Percentiles rank a stretch among this genome's conserved stretches.
phyloP scores from a whole-genome alignment of 2,113 vertebrate species.

The Halichoeres trimaculatus region DNA sequence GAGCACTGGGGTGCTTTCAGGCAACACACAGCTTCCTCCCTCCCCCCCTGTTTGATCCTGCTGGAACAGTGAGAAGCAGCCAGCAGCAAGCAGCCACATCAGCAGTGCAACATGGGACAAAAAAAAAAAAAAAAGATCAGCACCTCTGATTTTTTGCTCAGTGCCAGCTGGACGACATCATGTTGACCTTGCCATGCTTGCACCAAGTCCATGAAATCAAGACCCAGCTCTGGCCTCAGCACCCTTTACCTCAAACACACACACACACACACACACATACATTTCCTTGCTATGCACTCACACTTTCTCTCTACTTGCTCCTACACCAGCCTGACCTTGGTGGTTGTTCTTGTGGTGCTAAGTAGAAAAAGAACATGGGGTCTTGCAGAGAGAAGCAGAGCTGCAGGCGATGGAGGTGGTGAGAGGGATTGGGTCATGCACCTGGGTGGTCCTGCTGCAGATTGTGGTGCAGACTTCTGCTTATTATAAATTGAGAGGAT shows the following conservation, averaged over 20 bases:
- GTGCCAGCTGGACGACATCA: slow-evolving; percentile 72
- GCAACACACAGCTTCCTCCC: slow-evolving; percentile 31
- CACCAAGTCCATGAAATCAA: slow-evolving; percentile 59
- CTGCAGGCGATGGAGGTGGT: slow-evolving; percentile 18
- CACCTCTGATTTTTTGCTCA: slow-evolving; percentile 46
- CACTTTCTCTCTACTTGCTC: slow-evolving; percentile 22
- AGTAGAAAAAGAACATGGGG: slow-evolving; percentile 50
- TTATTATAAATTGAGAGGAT: slow-evolving; percentile 62
- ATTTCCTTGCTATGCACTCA: slow-evolving; percentile 8
- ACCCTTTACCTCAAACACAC: slow-evolving; percentile 27
- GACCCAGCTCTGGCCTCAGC: slow-evolving; percentile 47
- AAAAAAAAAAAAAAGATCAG: no score
- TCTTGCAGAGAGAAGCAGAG: slow-evolving; percentile 4
- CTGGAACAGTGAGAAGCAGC: slow-evolving; percentile 49
- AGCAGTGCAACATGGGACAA: slow-evolving; percentile 48
- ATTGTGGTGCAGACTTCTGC: slow-evolving; percentile 53
- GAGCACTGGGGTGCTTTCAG: slow-evolving; percentile 70
- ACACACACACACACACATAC: slow-evolving; percentile 38
- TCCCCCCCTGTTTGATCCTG: slow-evolving; percentile 41
- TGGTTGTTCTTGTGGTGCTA: slow-evolving; percentile 39
- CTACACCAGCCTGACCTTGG: slow-evolving; percentile 51
- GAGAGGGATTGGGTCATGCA: slow-evolving; percentile 24
- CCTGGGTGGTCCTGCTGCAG: slow-evolving; percentile 34
- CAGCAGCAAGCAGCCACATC: slow-evolving; percentile 49
- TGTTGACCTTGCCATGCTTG: slow-evolving; percentile 68